phyloP scores from a whole-genome alignment of 2,113 vertebrate species.

The Aspiorhynchus laticeps region DNA sequence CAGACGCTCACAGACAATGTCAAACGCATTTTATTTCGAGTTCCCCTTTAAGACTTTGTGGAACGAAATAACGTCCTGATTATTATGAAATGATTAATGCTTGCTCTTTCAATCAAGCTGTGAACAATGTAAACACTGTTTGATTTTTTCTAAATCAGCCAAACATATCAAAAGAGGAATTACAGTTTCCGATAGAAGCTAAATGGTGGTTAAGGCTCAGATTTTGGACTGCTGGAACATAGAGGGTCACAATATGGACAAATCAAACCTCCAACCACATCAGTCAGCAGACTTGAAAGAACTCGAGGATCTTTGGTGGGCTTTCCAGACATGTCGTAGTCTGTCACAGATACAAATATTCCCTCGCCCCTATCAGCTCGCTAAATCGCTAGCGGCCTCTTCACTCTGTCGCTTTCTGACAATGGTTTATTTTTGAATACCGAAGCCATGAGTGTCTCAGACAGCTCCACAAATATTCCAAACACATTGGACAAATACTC shows the following conservation, averaged over 20 bases:
- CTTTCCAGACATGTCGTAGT: constrained; percentile 9
- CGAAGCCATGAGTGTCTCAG: constrained; percentile 48
- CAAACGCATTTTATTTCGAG: background rate
- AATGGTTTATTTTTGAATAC: constrained; percentile 60
- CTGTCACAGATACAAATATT: constrained; percentile 10
- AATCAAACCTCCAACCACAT: background rate
- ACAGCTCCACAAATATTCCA: constrained; percentile 58
- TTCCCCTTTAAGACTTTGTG: background rate
- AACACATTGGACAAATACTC: constrained; percentile 58
- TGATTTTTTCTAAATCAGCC: background rate
- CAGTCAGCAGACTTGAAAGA: constrained; percentile 6
- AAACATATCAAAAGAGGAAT: background rate
- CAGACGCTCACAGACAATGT: constrained; percentile 26
- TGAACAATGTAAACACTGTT: background rate
- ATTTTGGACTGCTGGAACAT: background rate
- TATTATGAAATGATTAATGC: background rate
- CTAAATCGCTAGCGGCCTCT: background rate
- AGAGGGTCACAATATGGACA: background rate
- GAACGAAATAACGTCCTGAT: background rate
- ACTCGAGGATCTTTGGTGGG: background rate
- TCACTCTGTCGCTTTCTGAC: background rate
- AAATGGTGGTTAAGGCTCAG: background rate
- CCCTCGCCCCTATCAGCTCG: background rate
- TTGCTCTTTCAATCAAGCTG: background rate
- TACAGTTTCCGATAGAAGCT: background rate